phyloP scores from a whole-genome alignment of 2,888 invertebrate genomes.

The Suillia variegata region DNA sequence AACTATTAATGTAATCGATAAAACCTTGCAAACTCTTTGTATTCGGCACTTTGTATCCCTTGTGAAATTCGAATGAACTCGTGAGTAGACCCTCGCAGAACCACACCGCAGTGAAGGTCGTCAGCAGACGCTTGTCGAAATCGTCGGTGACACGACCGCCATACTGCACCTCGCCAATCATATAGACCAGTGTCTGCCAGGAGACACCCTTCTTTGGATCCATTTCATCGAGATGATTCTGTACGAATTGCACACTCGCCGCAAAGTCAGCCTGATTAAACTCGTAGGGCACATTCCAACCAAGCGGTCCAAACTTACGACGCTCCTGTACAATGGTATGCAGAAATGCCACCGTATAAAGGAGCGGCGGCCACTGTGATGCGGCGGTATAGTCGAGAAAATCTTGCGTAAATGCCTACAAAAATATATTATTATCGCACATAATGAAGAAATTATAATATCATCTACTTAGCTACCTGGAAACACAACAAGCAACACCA shows the following conservation, averaged over 20 bases:
- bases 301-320: slow-evolving; percentile 93
- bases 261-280: slow-evolving; percentile 94
- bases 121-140: slow-evolving; percentile 91
- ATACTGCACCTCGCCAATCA: slow-evolving; percentile 90
- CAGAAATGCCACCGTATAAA: slow-evolving; percentile 93
- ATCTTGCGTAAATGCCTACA: slow-evolving; percentile 70
- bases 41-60: slow-evolving; percentile 89
- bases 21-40: slow-evolving; percentile 81
- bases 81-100: slow-evolving; percentile 88
- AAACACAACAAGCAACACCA: background rate
- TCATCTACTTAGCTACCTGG: slow-evolving; percentile 43
- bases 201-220: slow-evolving; percentile 96
- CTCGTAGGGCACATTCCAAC: slow-evolving; percentile 97
- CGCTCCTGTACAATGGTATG: slow-evolving; percentile 95
- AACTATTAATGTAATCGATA: slow-evolving; percentile 82
- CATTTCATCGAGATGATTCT: slow-evolving; percentile 95
- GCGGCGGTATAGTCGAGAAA: slow-evolving; percentile 90
- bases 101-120: slow-evolving; percentile 94
- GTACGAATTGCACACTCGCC: slow-evolving; percentile 93
- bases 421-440: background rate
- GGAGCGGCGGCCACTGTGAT: slow-evolving; percentile 89
- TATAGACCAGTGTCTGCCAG: slow-evolving; percentile 96
- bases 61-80: slow-evolving; percentile 91
- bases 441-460: slow-evolving; percentile 10
- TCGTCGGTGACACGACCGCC: slow-evolving; percentile 96